These are phyloP conservation scores for Parambassis ranga DNA, from an alignment of 2,797 vertebrate species.

Conservation along the genomic window DNA sequence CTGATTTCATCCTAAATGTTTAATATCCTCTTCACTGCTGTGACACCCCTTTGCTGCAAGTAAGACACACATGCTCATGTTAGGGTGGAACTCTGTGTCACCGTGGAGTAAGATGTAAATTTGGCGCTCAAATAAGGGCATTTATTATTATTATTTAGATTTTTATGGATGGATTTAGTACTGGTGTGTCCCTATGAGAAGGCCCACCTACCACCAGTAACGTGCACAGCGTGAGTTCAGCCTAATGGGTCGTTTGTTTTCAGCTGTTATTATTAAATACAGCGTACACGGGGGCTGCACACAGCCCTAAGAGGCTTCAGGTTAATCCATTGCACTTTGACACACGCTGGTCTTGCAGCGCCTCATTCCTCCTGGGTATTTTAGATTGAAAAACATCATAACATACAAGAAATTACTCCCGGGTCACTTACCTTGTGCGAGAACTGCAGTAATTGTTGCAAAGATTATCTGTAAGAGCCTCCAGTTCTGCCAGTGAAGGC, in stretches of 20 bases:
- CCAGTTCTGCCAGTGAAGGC: constrained; percentile 61
- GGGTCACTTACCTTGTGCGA: constrained; percentile 75
- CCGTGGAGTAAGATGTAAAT: constrained; percentile 36
- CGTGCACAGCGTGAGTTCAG: not conserved
- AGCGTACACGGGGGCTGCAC: not conserved
- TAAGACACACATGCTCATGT: constrained; percentile 32
- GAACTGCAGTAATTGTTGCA: constrained; percentile 57
- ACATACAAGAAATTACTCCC: not conserved
- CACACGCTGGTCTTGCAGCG: not conserved
- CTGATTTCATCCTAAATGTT: constrained; percentile 56
- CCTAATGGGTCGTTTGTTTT: not conserved
- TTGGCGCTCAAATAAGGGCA: constrained; percentile 49
- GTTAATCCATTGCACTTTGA: constrained; percentile 5
- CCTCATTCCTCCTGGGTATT: not conserved
- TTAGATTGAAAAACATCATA: not conserved
- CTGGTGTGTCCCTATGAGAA: constrained; percentile 8
- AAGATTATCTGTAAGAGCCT: constrained; percentile 70
- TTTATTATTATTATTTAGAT: constrained; percentile 61
- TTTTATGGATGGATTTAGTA: not conserved
- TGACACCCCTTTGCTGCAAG: constrained; percentile 25
- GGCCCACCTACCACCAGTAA: not conserved
- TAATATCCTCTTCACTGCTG: constrained; percentile 33
- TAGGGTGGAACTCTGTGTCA: constrained; percentile 14
- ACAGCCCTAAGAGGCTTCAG: not conserved
- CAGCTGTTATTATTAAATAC: not conserved